Conservation (phyloP, 1,140 invertebrate species). For the Notospermus geniculatus region DNA sequence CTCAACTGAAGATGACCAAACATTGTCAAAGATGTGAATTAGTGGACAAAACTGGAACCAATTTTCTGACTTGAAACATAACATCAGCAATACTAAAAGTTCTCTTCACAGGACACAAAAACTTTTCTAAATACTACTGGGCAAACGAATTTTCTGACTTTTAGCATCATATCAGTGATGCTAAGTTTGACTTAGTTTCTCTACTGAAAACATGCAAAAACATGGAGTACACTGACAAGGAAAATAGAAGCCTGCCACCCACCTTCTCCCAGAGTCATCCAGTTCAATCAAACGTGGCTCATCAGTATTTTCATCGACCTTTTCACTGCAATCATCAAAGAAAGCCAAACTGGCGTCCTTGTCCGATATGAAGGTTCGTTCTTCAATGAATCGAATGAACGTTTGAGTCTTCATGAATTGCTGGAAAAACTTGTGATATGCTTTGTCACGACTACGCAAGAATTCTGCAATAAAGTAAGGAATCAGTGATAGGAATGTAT, state of each 20-base stretch:
- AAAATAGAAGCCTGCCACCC: conserved; percentile 6
- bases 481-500: no score
- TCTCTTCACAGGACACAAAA: neutral
- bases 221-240: no score
- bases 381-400: conserved; percentile 98
- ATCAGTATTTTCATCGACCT: conserved; percentile 61
- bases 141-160: no score
- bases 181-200: no score
- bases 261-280: conserved; percentile 68
- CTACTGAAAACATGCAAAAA: no score
- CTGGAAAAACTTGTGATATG: conserved; percentile 87
- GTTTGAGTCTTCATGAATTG: conserved; percentile 91
- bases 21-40: neutral
- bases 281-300: conserved; percentile 68
- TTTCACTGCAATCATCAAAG: conserved; percentile 96
- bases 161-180: no score
- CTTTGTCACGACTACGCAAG: conserved; percentile 68
- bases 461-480: conserved; percentile 59
- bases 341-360: conserved; percentile 90
- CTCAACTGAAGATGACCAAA: no score
- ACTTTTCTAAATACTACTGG: neutral
- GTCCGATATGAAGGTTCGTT: conserved; percentile 96
- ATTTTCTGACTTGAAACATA: neutral
- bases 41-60: neutral
- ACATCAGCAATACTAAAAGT: neutral